Base-by-base conservation (phyloP, 2,888 invertebrate genomes). In the Andrena trimmerana region DNA sequence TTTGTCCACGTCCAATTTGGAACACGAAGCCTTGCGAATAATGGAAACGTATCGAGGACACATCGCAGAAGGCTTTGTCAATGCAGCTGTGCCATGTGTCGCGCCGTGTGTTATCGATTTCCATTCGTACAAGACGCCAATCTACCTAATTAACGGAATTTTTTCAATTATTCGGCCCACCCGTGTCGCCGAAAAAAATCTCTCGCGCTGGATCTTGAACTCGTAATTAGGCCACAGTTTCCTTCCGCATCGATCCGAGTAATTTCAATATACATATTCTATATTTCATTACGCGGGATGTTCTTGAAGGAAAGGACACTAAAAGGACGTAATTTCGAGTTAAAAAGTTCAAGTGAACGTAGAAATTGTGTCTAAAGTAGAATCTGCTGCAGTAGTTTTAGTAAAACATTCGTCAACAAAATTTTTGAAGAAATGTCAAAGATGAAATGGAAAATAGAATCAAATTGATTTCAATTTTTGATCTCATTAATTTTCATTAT, bases 31-130 rank as follows among this genome's bases (percentile, higher is more conserved):
- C 60, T 69, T 50, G 74, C 70, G 68, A 78, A 82, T 85, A 78
- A 82, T 85, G 85, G 75, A 88, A 88, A 88, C 67, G 82, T 88
- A 88, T 75, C 83, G 76, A 67, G 87, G 85, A 77, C 85, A 78
- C 72, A 79, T 78, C 52, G 75, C 33, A 72, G 54, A 50, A 70
- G 52, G 60, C 54, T 66, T 79, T 81, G 78, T 86, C 76, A 67
- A 78, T 71, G 86, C 60, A 75, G 69, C 74, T 71, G 78, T 60
- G 74, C 66, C 77, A 75, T 70, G 65, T 72, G 81, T 50, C 63
- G 63, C 66, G 71, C 67, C 79, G 31, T 67, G 76, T 63, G 73
- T 63, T 71, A 84, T 82, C 65, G 82, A 87, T 82, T 68, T 66
- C 70, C 71, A 52, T 48, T 72, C 42, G 31, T 13, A 29, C 31